These are phyloP conservation scores for Galeopsomyia nigrocyanea DNA, from an alignment of 2,888 invertebrate species.

Conservation along the genomic window DNA sequence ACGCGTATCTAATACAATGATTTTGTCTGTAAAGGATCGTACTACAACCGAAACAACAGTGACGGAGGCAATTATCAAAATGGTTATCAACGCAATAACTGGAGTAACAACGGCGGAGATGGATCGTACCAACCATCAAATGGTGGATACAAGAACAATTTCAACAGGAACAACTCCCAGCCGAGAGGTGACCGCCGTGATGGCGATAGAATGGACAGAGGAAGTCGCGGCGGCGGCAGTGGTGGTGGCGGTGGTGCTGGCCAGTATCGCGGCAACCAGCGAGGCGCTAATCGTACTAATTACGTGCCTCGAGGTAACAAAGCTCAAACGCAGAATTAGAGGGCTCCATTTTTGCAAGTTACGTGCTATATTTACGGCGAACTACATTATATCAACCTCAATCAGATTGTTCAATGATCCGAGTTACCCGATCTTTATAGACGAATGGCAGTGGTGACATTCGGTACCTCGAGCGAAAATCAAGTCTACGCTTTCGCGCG, in stretches of 20 bases:
- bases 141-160: constrained; percentile 56
- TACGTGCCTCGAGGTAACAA: constrained; percentile 61
- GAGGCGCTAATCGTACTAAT: constrained; percentile 67
- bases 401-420: constrained; percentile 50
- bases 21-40: constrained; percentile 52
- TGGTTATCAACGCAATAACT: constrained; percentile 66
- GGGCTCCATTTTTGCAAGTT: constrained; percentile 29
- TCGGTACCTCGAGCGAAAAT: constrained; percentile 9
- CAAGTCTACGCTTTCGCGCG: constrained; percentile 14
- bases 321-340: constrained; percentile 63
- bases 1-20: background rate
- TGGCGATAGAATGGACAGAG: constrained; percentile 38
- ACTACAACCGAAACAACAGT: constrained; percentile 62
- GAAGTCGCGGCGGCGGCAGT: constrained; percentile 42
- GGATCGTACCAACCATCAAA: constrained; percentile 20
- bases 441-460: constrained; percentile 20
- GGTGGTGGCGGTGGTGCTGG: constrained; percentile 60
- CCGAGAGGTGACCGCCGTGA: background rate
- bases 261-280: constrained; percentile 63
- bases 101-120: constrained; percentile 59
- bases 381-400: constrained; percentile 48
- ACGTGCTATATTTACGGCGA: constrained; percentile 44
- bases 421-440: constrained; percentile 44
- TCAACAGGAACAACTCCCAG: constrained; percentile 50
- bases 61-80: constrained; percentile 67